Percentiles rank a stretch among this genome's conserved stretches.
These are phyloP conservation scores for Glossophaga mutica DNA, from an alignment of 2,797 vertebrate genomes.

Conservation along the genomic window DNA sequence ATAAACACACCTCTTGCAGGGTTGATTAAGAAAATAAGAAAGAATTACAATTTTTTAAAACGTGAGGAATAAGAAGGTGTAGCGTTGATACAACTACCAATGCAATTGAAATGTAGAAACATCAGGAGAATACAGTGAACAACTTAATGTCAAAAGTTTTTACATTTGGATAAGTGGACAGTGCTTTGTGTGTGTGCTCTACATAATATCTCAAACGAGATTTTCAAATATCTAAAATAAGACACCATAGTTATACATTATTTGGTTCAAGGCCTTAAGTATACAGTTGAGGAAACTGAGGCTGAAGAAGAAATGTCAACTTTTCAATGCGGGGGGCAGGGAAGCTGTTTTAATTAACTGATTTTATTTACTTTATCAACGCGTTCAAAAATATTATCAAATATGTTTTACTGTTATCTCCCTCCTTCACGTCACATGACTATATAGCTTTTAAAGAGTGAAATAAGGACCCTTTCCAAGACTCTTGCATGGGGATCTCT, in stretches of 20 bases:
- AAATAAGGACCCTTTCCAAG: neutral
- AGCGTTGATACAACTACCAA: neutral
- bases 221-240: neutral
- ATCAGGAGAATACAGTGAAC: neutral
- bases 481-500: neutral
- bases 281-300: neutral
- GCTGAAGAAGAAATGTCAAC: neutral
- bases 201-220: neutral
- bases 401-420: neutral
- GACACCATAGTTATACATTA: neutral
- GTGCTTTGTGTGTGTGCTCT: neutral
- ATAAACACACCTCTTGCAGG: neutral
- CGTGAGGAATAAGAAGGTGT: neutral
- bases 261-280: neutral
- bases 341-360: neutral
- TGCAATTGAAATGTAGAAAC: neutral
- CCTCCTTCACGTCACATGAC: neutral
- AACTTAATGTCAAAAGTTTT: neutral
- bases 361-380: neutral
- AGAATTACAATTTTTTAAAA: neutral
- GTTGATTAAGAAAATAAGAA: neutral
- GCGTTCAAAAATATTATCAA: neutral
- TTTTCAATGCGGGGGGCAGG: neutral
- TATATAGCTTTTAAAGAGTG: neutral
- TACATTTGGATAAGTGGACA: neutral